Percentiles rank a stretch among this genome's conserved stretches.
Evolutionary conservation across 2,797 vertebrate species (phyloP).

Genomic region (Enteromius afrohamiltoni): DNA sequence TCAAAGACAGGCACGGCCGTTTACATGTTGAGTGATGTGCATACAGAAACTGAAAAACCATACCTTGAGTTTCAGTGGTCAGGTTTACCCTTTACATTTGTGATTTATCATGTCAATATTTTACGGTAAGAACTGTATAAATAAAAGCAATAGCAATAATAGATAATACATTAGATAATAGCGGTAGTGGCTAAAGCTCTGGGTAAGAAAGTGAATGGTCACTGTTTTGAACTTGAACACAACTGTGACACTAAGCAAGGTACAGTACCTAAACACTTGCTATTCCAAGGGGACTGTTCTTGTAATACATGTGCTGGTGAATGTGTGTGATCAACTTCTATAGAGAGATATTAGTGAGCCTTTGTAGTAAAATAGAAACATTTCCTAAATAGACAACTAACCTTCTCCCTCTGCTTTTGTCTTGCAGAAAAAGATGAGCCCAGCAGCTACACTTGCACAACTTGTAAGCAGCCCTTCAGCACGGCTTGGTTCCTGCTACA

Average conservation of each 20-base stretch:
- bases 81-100: background rate
- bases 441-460: constrained; percentile 98
- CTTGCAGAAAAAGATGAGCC: constrained; percentile 95
- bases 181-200: background rate
- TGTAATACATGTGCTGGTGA: constrained; percentile 1
- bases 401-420: constrained; percentile 37
- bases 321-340: constrained; percentile 6
- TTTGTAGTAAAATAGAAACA: background rate
- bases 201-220: background rate
- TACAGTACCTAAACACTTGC: background rate
- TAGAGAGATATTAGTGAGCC: background rate
- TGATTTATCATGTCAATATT: constrained; percentile 1
- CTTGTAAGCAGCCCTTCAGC: constrained; percentile 98
- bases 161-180: background rate
- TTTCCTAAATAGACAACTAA: constrained; percentile 57
- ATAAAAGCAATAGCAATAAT: background rate
- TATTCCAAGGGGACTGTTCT: background rate
- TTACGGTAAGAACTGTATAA: constrained; percentile 3
- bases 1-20: constrained; percentile 61
- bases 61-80: background rate
- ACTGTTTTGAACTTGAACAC: background rate
- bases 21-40: constrained; percentile 51
- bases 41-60: background rate
- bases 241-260: background rate
- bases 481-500: constrained; percentile 99